Evolutionary conservation across 2,888 invertebrate genomes (phyloP).

Genomic region (Junonia oenone): DNA sequence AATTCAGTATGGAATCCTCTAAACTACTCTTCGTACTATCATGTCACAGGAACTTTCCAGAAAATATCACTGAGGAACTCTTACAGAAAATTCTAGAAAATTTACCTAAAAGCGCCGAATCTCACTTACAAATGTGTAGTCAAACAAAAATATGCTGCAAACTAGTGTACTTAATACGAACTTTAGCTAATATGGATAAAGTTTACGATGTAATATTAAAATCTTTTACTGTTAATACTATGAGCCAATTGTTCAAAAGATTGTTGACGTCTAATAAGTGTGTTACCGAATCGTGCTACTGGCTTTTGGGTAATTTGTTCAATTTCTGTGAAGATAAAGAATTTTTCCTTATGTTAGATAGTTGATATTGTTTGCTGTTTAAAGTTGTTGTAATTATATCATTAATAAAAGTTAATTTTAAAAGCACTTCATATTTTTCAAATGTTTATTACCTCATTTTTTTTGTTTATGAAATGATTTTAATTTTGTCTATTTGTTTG

Average conservation of each 20-base stretch:
- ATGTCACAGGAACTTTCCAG: constrained; percentile 48
- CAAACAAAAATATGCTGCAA: constrained; percentile 32
- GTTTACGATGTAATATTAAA: constrained; percentile 37
- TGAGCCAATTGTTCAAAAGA: constrained; percentile 31
- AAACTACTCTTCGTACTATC: constrained; percentile 53
- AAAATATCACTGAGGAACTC: constrained; percentile 33
- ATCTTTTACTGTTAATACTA: constrained; percentile 37
- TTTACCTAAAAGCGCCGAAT: constrained; percentile 33
- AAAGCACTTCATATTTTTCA: no score
- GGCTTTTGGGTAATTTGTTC: constrained; percentile 59
- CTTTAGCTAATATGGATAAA: constrained; percentile 48
- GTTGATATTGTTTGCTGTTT: no score
- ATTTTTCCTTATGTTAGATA: constrained; percentile 36
- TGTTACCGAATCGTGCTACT: constrained; percentile 40
- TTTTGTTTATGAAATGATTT: no score
- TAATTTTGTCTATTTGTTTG: no score
- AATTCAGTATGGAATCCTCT: constrained; percentile 32
- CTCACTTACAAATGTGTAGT: constrained; percentile 24
- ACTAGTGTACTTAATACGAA: constrained; percentile 44
- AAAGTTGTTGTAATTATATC: no score
- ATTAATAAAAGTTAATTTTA: no score
- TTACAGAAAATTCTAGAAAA: constrained; percentile 36
- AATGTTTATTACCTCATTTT: no score
- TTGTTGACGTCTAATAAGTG: constrained; percentile 35
- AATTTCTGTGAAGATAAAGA: constrained; percentile 38